Conservation (phyloP, 1,140 invertebrate species). For the Eufriesea mexicana region DNA sequence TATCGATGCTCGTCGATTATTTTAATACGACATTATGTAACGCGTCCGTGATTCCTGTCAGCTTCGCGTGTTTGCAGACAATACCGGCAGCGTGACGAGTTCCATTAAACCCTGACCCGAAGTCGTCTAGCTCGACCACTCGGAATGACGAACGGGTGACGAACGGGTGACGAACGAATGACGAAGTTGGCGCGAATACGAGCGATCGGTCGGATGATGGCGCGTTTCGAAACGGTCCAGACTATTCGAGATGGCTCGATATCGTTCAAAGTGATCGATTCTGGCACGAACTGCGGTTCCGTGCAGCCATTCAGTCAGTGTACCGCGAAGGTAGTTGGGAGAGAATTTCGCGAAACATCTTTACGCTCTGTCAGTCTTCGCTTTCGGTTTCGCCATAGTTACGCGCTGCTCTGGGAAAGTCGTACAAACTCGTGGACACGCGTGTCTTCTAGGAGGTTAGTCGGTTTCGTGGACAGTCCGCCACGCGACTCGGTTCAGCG, state of each 20-base stretch:
- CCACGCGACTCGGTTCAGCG: background rate
- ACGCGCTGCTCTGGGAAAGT: conserved; percentile 32
- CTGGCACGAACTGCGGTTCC: background rate
- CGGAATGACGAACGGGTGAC: background rate
- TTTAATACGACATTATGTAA: conserved; percentile 38
- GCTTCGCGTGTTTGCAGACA: background rate
- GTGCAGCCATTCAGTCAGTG: background rate
- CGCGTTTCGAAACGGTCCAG: background rate
- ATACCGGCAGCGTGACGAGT: conserved; percentile 15
- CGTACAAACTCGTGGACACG: background rate
- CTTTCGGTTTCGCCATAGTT: conserved; percentile 44
- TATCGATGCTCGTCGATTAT: conserved; percentile 39
- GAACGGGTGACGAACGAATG: too few species aligned
- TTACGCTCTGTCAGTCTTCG: conserved; percentile 12
- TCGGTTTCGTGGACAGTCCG: background rate
- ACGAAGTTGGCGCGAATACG: background rate
- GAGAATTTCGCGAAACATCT: conserved; percentile 17
- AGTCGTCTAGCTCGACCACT: background rate
- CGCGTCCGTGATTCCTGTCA: conserved; percentile 13
- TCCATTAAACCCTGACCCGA: conserved; percentile 15
- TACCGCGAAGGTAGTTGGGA: background rate
- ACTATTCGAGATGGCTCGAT: background rate
- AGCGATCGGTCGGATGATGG: background rate
- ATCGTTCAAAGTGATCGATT: background rate
- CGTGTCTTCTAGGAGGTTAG: background rate